Evolutionary conservation across 2,888 invertebrate species (phyloP).

Genomic region (Neoaliturus tenellus): DNA sequence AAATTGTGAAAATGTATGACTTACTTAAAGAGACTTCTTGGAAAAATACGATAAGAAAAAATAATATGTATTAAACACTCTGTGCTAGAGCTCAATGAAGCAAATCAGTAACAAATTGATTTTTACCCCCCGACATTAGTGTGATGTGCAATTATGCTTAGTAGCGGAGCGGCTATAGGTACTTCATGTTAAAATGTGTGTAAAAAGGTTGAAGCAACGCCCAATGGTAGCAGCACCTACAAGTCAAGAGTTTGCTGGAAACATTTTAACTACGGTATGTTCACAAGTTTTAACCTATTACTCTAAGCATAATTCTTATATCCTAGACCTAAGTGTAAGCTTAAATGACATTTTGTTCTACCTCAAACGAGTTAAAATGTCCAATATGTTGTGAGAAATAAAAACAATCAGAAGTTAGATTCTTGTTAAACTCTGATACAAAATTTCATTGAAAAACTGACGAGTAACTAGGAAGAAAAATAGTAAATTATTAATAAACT

Average conservation of each 20-base stretch:
- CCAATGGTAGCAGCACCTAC: background rate
- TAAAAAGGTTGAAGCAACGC: background rate
- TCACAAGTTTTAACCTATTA: too few species aligned
- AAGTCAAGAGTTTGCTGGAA: slow-evolving; percentile 1
- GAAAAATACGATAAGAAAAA: background rate
- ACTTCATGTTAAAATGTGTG: slow-evolving; percentile 1
- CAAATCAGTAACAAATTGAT: background rate
- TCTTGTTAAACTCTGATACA: too few species aligned
- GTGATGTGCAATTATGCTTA: background rate
- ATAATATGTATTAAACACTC: background rate
- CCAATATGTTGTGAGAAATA: too few species aligned
- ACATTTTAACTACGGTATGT: background rate
- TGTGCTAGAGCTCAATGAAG: background rate
- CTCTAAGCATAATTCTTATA: too few species aligned
- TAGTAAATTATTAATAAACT: too few species aligned
- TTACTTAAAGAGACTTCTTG: background rate
- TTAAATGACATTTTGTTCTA: too few species aligned
- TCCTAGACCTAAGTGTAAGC: too few species aligned
- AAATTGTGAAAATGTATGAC: background rate
- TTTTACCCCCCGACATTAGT: background rate
- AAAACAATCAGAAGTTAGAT: too few species aligned
- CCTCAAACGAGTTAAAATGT: too few species aligned
- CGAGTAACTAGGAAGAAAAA: too few species aligned
- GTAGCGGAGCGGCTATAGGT: background rate
- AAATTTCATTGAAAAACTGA: too few species aligned